Evolutionary conservation across 2,113 vertebrate species (phyloP).

Genomic region (Telmatochromis sp.): DNA sequence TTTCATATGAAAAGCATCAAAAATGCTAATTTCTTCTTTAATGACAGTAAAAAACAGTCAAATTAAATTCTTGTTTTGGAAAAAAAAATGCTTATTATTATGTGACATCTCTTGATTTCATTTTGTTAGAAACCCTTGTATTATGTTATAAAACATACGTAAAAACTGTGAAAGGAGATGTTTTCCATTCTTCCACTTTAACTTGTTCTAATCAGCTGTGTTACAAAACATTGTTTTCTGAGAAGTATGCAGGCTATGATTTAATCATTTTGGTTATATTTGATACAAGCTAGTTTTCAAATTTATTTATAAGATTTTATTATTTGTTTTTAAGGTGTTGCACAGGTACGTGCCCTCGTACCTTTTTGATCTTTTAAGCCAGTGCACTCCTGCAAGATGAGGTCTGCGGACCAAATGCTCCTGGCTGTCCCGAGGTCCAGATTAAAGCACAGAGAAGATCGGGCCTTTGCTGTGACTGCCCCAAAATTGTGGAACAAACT

Average conservation of each 20-base stretch:
- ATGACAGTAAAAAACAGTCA: neutral
- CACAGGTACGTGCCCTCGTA: neutral
- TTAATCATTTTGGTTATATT: neutral
- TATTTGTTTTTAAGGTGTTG: neutral
- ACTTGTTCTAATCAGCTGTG: neutral
- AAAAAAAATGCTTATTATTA: neutral
- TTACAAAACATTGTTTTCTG: neutral
- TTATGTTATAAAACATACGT: neutral
- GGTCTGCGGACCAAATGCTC: rapidly evolving
- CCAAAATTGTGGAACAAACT: neutral
- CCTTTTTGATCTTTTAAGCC: neutral
- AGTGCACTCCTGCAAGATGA: neutral
- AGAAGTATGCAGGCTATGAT: neutral
- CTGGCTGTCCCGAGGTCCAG: neutral
- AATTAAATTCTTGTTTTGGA: neutral
- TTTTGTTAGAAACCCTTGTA: neutral
- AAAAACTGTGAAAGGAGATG: neutral
- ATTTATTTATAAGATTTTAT: neutral
- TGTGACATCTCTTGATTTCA: neutral
- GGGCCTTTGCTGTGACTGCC: neutral
- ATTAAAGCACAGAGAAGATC: neutral
- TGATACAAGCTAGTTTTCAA: neutral
- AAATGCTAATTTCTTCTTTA: neutral
- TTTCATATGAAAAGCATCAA: neutral
- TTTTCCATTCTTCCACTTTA: neutral